Conservation (phyloP, 35 echinoderm and acorn worm species). For the Hemicentrotus pulcherrimus region DNA sequence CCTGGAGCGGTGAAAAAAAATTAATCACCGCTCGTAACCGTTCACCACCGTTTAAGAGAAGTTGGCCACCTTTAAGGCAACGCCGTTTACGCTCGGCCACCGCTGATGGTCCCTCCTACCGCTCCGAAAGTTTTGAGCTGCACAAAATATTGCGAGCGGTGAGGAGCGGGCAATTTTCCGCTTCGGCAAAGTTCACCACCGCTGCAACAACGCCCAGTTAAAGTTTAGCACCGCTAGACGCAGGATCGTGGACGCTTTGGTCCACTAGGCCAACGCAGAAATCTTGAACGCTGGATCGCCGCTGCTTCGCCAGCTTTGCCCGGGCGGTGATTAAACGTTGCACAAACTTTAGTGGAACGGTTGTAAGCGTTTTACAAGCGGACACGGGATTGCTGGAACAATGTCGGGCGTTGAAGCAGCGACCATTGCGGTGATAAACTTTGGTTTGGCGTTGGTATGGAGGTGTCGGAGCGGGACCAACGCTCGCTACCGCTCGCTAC, state of each 20-base stretch:
- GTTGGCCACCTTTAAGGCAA: slow-evolving; percentile 33
- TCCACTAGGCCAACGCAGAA: slow-evolving; percentile 30
- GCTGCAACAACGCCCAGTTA: slow-evolving; percentile 32
- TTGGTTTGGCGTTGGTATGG: not conserved
- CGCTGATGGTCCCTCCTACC: slow-evolving; percentile 44
- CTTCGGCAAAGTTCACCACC: slow-evolving; percentile 40
- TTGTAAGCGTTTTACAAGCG: slow-evolving; percentile 32
- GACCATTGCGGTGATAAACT: too few relatives aligned
- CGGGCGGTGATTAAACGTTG: slow-evolving; percentile 39
- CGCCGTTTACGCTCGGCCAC: slow-evolving; percentile 26
- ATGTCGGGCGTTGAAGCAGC: too few relatives aligned
- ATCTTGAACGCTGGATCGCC: slow-evolving; percentile 31
- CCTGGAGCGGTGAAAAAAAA: slow-evolving; percentile 45
- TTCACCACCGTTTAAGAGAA: slow-evolving; percentile 44
- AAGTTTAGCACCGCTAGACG: too few relatives aligned
- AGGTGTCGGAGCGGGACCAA: not conserved
- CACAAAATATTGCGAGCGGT: slow-evolving; percentile 45
- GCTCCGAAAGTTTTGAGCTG: slow-evolving; percentile 25
- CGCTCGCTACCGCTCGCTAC: slow-evolving; percentile 16
- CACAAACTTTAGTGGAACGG: slow-evolving; percentile 35
- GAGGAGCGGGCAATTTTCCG: slow-evolving; percentile 32
- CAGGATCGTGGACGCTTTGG: slow-evolving; percentile 7
- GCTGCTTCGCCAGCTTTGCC: slow-evolving; percentile 40
- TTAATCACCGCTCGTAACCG: slow-evolving; percentile 30
- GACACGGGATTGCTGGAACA: not conserved